Percentiles rank a stretch among this genome's conserved stretches.
Evolutionary conservation across 2,113 vertebrate species (phyloP).

Genomic region (Thalassoma bifasciatum): DNA sequence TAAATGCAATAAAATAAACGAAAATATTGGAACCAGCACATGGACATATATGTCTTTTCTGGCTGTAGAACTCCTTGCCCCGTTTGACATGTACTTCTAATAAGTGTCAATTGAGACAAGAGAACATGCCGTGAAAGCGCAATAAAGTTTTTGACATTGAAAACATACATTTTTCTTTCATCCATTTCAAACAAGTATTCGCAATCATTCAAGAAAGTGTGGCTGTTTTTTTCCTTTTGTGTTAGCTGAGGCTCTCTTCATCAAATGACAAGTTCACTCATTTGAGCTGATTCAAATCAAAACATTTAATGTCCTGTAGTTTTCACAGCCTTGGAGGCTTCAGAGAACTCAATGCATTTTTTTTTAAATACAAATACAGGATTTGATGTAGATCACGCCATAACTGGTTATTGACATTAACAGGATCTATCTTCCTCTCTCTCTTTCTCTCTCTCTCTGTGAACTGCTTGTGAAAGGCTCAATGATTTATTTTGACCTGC

Average conservation of each 20-base stretch:
- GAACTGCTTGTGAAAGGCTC: slow-evolving; percentile 44
- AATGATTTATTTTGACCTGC: slow-evolving; percentile 58
- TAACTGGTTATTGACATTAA: slow-evolving; percentile 54
- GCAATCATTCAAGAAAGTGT: slow-evolving; percentile 31
- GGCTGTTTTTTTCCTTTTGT: slow-evolving; percentile 8
- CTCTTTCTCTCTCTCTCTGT: too few species aligned
- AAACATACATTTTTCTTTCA: slow-evolving; percentile 40
- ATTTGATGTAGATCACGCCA: slow-evolving; percentile 36
- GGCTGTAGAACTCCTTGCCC: slow-evolving; percentile 22
- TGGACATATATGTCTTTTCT: slow-evolving; percentile 9
- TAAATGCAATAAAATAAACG: neutral
- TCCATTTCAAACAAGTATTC: slow-evolving; percentile 29
- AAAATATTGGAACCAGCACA: neutral
- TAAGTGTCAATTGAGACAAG: slow-evolving; percentile 4
- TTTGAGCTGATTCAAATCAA: slow-evolving; percentile 34
- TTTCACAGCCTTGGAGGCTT: slow-evolving; percentile 60
- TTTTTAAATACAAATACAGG: slow-evolving; percentile 10
- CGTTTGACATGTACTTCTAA: slow-evolving; percentile 27
- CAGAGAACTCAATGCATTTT: slow-evolving; percentile 36
- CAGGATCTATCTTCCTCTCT: slow-evolving; percentile 35
- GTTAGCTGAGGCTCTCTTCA: slow-evolving; percentile 37
- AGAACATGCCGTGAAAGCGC: slow-evolving; percentile 22
- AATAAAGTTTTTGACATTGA: slow-evolving; percentile 53
- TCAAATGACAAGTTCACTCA: slow-evolving; percentile 43
- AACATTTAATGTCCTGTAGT: slow-evolving; percentile 37